Conservation (phyloP, 2,797 vertebrate species). For the Cheirogaleus major region DNA sequence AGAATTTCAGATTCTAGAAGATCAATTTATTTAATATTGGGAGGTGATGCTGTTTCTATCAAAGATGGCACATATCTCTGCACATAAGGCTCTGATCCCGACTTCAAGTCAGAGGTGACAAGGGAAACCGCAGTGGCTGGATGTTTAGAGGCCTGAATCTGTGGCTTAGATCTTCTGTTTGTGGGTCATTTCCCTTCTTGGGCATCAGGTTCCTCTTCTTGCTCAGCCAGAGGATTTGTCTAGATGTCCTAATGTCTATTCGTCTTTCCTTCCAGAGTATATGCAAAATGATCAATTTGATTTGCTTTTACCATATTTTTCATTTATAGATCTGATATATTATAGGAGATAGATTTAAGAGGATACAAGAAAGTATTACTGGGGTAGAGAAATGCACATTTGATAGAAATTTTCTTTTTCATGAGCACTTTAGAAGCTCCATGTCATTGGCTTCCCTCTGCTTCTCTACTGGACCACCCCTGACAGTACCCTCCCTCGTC, state of each 20-base stretch:
- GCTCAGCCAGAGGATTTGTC: neutral
- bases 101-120: neutral
- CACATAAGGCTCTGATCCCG: neutral
- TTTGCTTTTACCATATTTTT: neutral
- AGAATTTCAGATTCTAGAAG: neutral
- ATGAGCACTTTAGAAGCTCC: neutral
- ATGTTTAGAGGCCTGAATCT: neutral
- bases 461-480: neutral
- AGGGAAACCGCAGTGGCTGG: neutral
- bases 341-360: neutral
- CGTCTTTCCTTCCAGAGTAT: neutral
- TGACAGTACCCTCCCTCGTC: neutral
- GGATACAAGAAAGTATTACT: neutral
- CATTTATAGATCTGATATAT: neutral
- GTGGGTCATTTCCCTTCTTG: neutral
- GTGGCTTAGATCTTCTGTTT: neutral
- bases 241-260: neutral
- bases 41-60: neutral
- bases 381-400: neutral
- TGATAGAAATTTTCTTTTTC: neutral
- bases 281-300: neutral
- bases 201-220: neutral
- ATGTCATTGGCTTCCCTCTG: rapidly evolving
- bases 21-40: neutral
- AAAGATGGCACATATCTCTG: neutral